Percentiles rank a stretch among this genome's conserved stretches.
Conservation (phyloP, 1,140 invertebrate genomes). For the Rhopalosiphum padi region DNA sequence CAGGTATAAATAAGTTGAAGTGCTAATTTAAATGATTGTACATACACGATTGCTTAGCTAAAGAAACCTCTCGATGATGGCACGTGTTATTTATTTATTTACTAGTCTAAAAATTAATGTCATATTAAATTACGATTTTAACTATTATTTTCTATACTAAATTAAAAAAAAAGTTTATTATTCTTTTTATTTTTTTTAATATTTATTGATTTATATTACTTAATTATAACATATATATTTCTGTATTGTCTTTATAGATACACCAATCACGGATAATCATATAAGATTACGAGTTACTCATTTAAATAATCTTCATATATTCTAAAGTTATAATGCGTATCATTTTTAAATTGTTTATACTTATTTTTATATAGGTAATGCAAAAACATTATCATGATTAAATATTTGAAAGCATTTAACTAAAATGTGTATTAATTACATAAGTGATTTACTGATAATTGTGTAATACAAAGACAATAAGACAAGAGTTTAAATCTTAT, state of each 20-base stretch:
- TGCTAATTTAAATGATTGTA: not conserved
- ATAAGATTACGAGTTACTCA: not conserved
- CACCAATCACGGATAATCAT: not conserved
- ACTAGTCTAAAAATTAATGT: too few species aligned
- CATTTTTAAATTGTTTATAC: not conserved
- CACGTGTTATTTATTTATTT: too few species aligned
- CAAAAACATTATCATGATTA: not conserved
- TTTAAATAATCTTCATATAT: not conserved
- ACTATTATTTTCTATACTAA: not conserved
- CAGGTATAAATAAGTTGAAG: not conserved
- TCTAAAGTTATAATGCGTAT: too few species aligned
- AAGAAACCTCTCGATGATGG: too few species aligned
- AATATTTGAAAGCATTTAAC: not conserved
- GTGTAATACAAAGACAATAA: not conserved
- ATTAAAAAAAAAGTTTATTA: not conserved
- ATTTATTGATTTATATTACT: not conserved
- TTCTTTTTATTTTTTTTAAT: not conserved
- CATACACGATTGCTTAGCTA: too few species aligned
- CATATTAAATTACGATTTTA: too few species aligned
- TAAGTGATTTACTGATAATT: constrained; percentile 17
- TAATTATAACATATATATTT: not conserved
- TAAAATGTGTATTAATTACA: not conserved
- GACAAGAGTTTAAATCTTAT: not conserved
- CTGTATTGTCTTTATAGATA: not conserved
- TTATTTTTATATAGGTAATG: not conserved